Percentiles rank a stretch among this genome's conserved stretches.
Conservation (phyloP, 2,113 vertebrate species). For the Chaetorhynchus papuensis region DNA sequence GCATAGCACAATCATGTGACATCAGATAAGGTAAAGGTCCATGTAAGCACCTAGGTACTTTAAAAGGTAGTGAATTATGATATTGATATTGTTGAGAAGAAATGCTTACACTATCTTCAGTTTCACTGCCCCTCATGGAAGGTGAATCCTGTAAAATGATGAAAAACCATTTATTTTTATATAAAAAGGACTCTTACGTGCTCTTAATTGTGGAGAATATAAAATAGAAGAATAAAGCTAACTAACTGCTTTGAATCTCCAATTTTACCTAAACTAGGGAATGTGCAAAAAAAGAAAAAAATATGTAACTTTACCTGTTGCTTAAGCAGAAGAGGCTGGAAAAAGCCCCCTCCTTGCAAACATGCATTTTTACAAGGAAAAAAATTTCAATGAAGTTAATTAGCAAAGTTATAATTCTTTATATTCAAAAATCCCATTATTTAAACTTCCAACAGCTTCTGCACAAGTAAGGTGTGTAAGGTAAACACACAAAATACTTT, state of each 20-base stretch:
- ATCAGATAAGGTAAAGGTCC: neutral
- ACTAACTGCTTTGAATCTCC: neutral
- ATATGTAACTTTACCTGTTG: neutral
- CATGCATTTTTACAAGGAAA: neutral
- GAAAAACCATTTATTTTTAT: neutral
- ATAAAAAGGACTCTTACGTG: neutral
- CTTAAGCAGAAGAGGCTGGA: neutral
- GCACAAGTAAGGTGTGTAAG: neutral
- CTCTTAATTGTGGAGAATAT: neutral
- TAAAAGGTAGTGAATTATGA: neutral
- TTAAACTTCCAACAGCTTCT: neutral
- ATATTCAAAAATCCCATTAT: neutral
- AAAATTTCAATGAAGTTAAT: neutral
- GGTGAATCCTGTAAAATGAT: constrained; percentile 33
- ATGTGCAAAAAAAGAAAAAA: neutral
- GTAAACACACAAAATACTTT: neutral
- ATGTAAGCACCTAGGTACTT: neutral
- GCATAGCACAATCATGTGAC: neutral
- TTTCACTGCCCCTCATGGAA: neutral
- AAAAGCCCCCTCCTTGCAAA: neutral
- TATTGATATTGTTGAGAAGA: neutral
- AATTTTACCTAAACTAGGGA: neutral
- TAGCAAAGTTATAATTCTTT: neutral
- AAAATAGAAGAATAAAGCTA: neutral
- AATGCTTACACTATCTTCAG: constrained; percentile 6